Evolutionary conservation across 2,888 invertebrate genomes (phyloP).

Genomic region (Scaptomyza caliginosa): DNA sequence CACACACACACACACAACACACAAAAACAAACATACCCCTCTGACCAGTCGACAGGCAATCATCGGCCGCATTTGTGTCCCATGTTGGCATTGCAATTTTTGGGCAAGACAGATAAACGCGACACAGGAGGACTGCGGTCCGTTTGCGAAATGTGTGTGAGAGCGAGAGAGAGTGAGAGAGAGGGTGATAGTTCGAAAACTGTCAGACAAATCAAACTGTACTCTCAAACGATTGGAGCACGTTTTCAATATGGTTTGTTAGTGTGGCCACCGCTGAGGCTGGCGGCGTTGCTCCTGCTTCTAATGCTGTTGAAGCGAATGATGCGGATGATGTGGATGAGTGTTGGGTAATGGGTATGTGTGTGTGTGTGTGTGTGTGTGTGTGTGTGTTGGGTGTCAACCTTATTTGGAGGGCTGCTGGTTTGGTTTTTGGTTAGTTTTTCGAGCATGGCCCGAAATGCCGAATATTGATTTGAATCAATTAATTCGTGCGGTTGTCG

Average conservation of each 20-base stretch:
- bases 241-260: slow-evolving; percentile 78
- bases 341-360: not conserved
- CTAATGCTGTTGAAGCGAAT: not conserved
- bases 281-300: slow-evolving; percentile 2
- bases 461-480: slow-evolving; percentile 85
- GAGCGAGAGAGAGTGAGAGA: too few species aligned
- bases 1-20: too few species aligned
- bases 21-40: too few species aligned
- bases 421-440: slow-evolving; percentile 53
- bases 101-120: slow-evolving; percentile 25
- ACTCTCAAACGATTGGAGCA: slow-evolving; percentile 68
- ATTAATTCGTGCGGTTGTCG: slow-evolving; percentile 84
- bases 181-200: slow-evolving; percentile 22
- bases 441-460: slow-evolving; percentile 66
- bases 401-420: slow-evolving; percentile 50
- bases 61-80: slow-evolving; percentile 55
- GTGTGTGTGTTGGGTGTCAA: slow-evolving; percentile 31
- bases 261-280: slow-evolving; percentile 55
- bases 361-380: not conserved
- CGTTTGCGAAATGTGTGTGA: not conserved
- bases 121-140: not conserved
- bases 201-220: slow-evolving; percentile 74
- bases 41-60: slow-evolving; percentile 35
- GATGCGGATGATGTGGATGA: slow-evolving; percentile 7
- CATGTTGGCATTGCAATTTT: slow-evolving; percentile 40